Evolutionary conservation across 2,113 vertebrate species (phyloP).

Genomic region (Eulemur macaco): DNA sequence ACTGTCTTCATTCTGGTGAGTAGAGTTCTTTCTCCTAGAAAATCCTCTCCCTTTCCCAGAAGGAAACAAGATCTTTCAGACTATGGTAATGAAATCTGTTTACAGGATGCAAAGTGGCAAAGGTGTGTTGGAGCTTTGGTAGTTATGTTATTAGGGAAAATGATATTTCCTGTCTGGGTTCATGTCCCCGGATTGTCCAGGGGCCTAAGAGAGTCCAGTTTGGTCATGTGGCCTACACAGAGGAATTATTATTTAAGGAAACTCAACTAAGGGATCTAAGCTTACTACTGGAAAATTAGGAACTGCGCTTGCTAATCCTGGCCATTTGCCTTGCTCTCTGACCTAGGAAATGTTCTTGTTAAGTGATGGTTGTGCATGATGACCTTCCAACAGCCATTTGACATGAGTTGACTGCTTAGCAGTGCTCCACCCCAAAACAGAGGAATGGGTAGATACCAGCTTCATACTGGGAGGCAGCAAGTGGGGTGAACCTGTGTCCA

Average conservation of each 20-base stretch:
- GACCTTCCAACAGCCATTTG: background rate
- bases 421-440: background rate
- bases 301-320: background rate
- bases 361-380: background rate
- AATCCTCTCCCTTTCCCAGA: background rate
- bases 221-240: background rate
- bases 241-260: constrained; percentile 53
- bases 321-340: background rate
- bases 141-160: background rate
- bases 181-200: background rate
- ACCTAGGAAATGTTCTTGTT: background rate
- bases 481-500: no score
- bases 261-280: background rate
- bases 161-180: background rate
- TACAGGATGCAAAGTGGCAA: no score
- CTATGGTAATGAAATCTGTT: background rate
- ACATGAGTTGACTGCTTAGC: background rate
- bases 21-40: background rate
- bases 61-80: background rate
- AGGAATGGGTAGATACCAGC: no score
- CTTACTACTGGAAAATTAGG: background rate
- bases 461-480: background rate
- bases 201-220: background rate
- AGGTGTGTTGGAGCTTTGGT: background rate
- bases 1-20: constrained; percentile 97